A percentile compares a stretch with the other conserved stretches of the same genome.
These are phyloP conservation scores for Cathartes aura DNA, from an alignment of 2,113 vertebrate genomes.

Conservation along the genomic window DNA sequence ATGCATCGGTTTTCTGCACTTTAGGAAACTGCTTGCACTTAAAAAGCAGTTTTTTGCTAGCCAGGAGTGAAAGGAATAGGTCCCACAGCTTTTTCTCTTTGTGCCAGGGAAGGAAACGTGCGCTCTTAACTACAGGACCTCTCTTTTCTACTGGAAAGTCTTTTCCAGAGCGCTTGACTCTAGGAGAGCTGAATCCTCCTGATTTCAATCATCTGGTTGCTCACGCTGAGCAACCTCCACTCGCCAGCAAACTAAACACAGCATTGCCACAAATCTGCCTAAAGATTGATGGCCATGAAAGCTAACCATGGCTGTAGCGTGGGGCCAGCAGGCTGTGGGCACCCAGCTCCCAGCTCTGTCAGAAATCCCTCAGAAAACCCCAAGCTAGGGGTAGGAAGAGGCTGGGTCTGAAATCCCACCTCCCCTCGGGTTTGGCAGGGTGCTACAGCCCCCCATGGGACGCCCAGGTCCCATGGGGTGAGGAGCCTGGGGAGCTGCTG, in stretches of 20 bases:
- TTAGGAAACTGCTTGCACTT: background rate
- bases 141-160: background rate
- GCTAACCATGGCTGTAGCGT: accelerated
- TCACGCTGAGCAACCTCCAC: accelerated
- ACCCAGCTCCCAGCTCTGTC: background rate
- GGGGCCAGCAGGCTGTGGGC: background rate
- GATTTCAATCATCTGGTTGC: background rate
- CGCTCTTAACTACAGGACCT: background rate
- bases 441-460: accelerated
- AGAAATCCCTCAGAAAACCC: background rate
- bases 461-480: accelerated
- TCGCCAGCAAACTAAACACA: background rate
- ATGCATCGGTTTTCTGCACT: accelerated
- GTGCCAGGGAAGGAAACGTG: accelerated
- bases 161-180: accelerated
- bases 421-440: too few relatives aligned
- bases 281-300: accelerated
- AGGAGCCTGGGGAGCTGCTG: background rate
- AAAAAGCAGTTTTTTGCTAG: background rate
- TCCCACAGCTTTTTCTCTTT: background rate
- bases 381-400: background rate
- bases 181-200: background rate
- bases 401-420: background rate
- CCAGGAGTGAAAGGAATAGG: background rate
- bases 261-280: accelerated